Conservation (phyloP, 2,797 vertebrate genomes). For the Lateolabrax maculatus region DNA sequence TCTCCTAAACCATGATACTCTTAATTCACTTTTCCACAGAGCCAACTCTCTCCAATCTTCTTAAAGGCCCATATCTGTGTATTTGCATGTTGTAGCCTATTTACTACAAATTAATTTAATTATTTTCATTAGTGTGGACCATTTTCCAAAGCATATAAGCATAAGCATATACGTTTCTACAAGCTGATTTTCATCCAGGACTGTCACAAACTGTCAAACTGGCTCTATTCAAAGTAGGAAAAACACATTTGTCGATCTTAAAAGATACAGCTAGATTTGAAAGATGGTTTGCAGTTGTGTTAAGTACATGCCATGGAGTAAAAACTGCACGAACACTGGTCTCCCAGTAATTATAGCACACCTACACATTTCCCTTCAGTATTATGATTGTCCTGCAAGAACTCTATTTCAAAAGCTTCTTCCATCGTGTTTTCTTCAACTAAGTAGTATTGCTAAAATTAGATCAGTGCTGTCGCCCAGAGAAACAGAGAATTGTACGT, state of each 20-base stretch:
- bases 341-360: neutral
- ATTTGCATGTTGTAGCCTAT: neutral
- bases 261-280: neutral
- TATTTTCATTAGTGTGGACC: neutral
- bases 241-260: neutral
- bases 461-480: constrained; percentile 45
- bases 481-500: constrained; percentile 12
- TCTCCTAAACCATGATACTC: neutral
- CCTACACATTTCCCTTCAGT: constrained; percentile 22
- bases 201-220: neutral
- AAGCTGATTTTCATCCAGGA: neutral
- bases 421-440: constrained; percentile 20
- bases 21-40: constrained; percentile 8
- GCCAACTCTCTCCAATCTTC: neutral
- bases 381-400: constrained; percentile 9
- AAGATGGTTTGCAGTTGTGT: neutral
- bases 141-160: constrained; percentile 1
- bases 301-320: neutral
- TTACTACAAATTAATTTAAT: too few relatives aligned
- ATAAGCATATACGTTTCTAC: neutral
- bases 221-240: neutral
- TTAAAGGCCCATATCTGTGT: neutral
- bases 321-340: neutral
- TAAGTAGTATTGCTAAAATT: constrained; percentile 56
- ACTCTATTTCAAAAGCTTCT: constrained; percentile 25